A percentile compares a stretch with the other conserved stretches of the same genome.
Evolutionary conservation across 2,888 invertebrate species (phyloP).

Genomic region (Ectemnius continuus): DNA sequence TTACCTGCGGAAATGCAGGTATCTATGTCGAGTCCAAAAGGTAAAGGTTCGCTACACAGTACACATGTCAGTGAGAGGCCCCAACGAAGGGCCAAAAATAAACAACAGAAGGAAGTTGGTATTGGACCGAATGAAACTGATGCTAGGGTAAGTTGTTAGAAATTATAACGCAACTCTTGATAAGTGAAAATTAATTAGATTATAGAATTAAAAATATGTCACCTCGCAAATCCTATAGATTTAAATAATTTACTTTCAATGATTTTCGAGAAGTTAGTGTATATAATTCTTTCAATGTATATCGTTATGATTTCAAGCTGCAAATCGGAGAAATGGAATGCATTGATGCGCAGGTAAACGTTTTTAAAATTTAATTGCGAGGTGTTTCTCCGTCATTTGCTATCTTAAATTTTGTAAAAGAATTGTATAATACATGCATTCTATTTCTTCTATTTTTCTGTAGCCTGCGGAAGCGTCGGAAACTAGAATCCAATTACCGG

Average conservation of each 20-base stretch:
- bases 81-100: conserved; percentile 78
- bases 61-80: conserved; percentile 76
- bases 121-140: conserved; percentile 81
- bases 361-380: conserved; percentile 31
- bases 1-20: conserved; percentile 89
- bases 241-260: not conserved
- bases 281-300: conserved; percentile 33
- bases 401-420: conserved; percentile 8
- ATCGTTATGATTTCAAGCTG: conserved; percentile 80
- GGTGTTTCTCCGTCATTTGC: conserved; percentile 16
- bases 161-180: not conserved
- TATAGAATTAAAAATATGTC: too few species aligned
- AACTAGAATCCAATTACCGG: conserved; percentile 87
- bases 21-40: conserved; percentile 77
- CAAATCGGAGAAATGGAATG: conserved; percentile 81
- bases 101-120: conserved; percentile 79
- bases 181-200: not conserved
- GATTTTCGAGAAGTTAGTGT: conserved; percentile 8
- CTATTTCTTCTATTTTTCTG: conserved; percentile 43
- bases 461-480: conserved; percentile 90
- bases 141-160: conserved; percentile 79
- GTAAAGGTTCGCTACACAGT: conserved; percentile 67
- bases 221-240: too few species aligned
- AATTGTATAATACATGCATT: too few species aligned
- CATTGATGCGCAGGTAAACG: conserved; percentile 85